Conservation (phyloP, 2,113 vertebrate genomes). For the Ivindomyrus marchei region DNA sequence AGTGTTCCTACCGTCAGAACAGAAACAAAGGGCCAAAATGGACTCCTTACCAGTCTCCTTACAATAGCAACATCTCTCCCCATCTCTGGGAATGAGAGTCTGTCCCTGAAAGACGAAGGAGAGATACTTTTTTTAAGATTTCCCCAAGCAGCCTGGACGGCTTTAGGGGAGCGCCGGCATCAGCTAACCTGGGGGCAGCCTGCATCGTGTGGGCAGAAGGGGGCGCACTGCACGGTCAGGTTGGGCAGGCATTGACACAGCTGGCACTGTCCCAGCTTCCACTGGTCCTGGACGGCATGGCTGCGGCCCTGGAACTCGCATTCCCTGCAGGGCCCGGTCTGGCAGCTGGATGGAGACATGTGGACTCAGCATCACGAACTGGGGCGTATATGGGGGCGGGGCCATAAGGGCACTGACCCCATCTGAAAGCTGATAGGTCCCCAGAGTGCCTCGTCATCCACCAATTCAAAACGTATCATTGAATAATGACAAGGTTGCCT, state of each 20-base stretch:
- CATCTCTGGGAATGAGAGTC: slow-evolving; percentile 57
- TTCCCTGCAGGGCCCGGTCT: slow-evolving; percentile 64
- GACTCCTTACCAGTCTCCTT: slow-evolving; percentile 39
- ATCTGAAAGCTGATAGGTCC: not conserved
- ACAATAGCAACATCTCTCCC: slow-evolving; percentile 70
- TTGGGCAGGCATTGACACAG: slow-evolving; percentile 72
- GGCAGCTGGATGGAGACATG: slow-evolving; percentile 59
- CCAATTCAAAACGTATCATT: not conserved
- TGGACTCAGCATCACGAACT: not conserved
- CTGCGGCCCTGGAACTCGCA: slow-evolving; percentile 62
- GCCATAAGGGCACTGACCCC: not conserved
- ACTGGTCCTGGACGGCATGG: slow-evolving; percentile 62
- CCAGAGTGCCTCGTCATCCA: not conserved
- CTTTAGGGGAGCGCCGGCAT: not conserved
- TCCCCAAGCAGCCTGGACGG: not conserved
- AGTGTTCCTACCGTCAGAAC: not conserved
- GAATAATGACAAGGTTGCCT: no score
- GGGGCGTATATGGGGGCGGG: not conserved
- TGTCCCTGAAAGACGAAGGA: slow-evolving; percentile 55
- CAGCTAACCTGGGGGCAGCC: slow-evolving; percentile 72
- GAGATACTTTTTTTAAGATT: not conserved
- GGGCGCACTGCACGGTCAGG: slow-evolving; percentile 57
- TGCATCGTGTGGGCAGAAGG: slow-evolving; percentile 60
- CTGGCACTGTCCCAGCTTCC: slow-evolving; percentile 63
- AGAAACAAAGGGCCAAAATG: not conserved